phyloP scores from a whole-genome alignment of 2,113 vertebrate species.

The Menura novaehollandiae region DNA sequence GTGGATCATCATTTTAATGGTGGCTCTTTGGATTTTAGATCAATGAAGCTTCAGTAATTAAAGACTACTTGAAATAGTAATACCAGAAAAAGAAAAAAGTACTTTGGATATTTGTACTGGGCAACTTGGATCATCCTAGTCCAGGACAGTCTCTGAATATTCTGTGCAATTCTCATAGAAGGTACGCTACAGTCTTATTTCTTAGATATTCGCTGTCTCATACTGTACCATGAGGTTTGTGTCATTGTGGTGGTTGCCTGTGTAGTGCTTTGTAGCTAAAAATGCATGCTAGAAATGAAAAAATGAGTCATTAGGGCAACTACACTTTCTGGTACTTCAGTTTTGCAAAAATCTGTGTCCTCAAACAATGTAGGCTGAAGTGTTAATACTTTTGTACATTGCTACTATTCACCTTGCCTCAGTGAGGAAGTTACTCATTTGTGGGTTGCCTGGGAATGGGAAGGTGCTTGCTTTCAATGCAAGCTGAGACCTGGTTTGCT shows the following conservation, averaged over 20 bases:
- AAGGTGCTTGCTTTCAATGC: not conserved
- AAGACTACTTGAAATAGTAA: not conserved
- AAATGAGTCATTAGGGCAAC: not conserved
- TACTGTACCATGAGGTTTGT: not conserved
- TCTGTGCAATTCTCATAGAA: not conserved
- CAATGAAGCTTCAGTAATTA: not conserved
- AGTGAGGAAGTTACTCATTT: conserved; percentile 2
- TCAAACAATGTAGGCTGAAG: not conserved
- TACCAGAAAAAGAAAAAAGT: not conserved
- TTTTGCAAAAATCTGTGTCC: not conserved
- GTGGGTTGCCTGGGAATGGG: not conserved
- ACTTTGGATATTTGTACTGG: not conserved
- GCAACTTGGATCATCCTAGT: not conserved
- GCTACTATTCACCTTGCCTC: not conserved
- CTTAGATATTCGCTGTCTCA: not conserved
- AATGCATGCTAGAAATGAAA: not conserved
- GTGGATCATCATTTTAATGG: not conserved
- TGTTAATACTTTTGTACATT: not conserved
- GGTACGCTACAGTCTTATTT: not conserved
- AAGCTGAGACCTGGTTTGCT: conserved; percentile 51
- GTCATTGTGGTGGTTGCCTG: not conserved
- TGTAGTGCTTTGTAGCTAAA: not conserved
- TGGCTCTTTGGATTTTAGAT: not conserved
- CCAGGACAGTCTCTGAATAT: not conserved
- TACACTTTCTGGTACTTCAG: not conserved